These are phyloP conservation scores for Calyptomena viridis DNA, from an alignment of 2,113 vertebrate species.

Conservation along the genomic window DNA sequence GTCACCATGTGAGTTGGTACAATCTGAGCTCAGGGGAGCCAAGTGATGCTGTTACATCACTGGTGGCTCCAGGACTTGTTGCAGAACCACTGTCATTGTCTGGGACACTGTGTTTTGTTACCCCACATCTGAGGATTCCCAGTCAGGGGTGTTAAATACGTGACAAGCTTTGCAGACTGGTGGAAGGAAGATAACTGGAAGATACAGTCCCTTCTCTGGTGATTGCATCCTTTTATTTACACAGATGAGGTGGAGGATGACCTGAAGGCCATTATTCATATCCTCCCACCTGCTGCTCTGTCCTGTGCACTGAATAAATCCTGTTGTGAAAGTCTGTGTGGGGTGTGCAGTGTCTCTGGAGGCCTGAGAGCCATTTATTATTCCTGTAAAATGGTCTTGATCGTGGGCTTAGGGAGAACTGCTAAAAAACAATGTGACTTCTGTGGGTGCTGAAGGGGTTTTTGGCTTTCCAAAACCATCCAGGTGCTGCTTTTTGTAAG, in stretches of 20 bases:
- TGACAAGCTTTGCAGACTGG: not conserved
- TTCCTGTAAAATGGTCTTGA: not conserved
- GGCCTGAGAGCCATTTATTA: too few species aligned
- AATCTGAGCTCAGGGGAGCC: not conserved
- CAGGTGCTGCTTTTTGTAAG: not conserved
- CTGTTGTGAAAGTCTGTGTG: not conserved
- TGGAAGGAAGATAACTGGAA: not conserved
- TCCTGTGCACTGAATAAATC: constrained; percentile 61
- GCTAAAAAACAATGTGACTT: not conserved
- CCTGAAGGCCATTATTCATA: not conserved
- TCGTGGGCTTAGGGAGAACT: not conserved
- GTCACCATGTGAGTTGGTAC: rapidly evolving
- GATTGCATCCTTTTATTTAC: not conserved
- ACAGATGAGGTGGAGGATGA: not conserved
- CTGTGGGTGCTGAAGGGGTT: not conserved
- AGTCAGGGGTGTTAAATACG: not conserved
- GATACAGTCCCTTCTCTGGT: not conserved
- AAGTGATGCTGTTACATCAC: not conserved
- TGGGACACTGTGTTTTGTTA: not conserved
- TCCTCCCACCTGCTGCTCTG: not conserved
- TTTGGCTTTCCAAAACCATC: not conserved
- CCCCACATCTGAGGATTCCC: not conserved
- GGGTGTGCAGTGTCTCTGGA: not conserved
- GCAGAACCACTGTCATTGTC: not conserved
- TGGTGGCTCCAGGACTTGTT: not conserved